phyloP scores from a whole-genome alignment of 2,113 vertebrate genomes.

The Himantopus leucocephalus region DNA sequence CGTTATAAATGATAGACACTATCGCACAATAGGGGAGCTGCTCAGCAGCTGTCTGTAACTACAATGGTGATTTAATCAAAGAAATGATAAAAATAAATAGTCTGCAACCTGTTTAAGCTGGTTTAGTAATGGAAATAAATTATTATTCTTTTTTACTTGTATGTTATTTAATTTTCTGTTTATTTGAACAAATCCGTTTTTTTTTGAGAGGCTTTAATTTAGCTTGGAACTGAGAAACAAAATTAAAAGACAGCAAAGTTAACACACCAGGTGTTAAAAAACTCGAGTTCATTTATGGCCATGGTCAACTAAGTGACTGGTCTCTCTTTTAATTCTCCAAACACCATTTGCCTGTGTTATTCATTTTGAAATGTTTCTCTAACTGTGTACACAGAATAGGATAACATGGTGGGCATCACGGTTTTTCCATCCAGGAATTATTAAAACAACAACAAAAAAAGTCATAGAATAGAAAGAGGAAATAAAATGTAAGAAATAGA shows the following conservation, averaged over 20 bases:
- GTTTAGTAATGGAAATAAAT: background rate
- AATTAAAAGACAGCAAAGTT: background rate
- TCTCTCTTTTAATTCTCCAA: background rate
- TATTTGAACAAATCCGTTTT: background rate
- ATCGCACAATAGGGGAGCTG: background rate
- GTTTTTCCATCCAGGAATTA: background rate
- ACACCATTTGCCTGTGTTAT: background rate
- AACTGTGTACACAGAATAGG: background rate
- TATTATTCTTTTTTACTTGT: background rate
- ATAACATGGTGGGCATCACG: background rate
- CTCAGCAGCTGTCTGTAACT: background rate
- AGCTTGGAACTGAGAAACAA: background rate
- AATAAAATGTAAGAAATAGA: background rate
- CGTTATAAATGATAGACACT: background rate
- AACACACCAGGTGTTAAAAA: background rate
- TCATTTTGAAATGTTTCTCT: background rate
- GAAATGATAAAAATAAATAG: background rate
- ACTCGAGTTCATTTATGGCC: fast-evolving
- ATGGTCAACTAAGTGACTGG: background rate
- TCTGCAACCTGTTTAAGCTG: background rate
- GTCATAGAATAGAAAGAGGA: background rate
- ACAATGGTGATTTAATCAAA: background rate
- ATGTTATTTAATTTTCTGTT: background rate
- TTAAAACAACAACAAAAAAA: background rate
- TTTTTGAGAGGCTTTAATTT: background rate